Percentiles rank a stretch among this genome's conserved stretches.
Conservation (phyloP, 2,113 vertebrate genomes). For the Microcebus griseorufus region DNA sequence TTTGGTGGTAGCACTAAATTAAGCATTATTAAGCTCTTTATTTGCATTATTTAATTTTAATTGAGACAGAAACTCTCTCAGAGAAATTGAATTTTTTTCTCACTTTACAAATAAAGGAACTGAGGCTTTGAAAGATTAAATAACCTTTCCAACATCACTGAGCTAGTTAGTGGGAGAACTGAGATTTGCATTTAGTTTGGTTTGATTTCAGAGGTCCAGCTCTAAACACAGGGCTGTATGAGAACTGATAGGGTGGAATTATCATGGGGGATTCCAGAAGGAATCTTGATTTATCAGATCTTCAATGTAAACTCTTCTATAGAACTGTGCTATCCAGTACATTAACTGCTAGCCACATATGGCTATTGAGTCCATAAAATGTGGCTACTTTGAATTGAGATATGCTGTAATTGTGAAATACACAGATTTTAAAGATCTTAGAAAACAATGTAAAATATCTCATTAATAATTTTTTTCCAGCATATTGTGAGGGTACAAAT, state of each 20-base stretch:
- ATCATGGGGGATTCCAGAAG: not conserved
- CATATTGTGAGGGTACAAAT: no score
- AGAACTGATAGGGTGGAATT: not conserved
- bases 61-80: not conserved
- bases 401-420: not conserved
- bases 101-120: not conserved
- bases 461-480: not conserved
- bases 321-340: not conserved
- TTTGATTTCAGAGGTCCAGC: not conserved
- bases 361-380: not conserved
- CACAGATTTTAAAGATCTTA: not conserved
- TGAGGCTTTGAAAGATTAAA: not conserved
- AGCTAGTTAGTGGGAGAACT: not conserved
- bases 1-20: not conserved
- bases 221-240: not conserved
- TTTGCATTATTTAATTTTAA: not conserved
- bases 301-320: not conserved
- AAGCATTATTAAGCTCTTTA: not conserved
- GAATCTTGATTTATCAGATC: not conserved
- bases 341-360: not conserved
- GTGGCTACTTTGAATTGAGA: not conserved
- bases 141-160: not conserved
- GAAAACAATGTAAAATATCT: not conserved
- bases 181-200: not conserved
- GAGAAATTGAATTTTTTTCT: not conserved